phyloP scores from a whole-genome alignment of 2,888 invertebrate species.

The Sesia bembeciformis region DNA sequence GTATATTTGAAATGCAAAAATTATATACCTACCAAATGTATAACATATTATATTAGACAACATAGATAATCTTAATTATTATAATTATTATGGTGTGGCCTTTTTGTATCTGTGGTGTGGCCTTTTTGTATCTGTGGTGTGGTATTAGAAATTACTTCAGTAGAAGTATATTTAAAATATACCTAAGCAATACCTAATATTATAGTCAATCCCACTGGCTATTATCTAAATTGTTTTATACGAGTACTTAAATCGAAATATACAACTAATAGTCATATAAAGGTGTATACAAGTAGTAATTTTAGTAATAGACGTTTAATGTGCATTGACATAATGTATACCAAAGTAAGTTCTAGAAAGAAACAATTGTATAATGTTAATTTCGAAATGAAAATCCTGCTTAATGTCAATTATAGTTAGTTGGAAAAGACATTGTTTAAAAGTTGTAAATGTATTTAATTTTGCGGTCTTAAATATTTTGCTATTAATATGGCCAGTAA shows the following conservation, averaged over 20 bases:
- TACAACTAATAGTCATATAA: no score
- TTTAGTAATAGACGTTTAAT: no score
- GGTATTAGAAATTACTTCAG: no score
- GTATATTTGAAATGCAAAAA: conserved; percentile 54
- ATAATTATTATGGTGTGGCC: conserved; percentile 2
- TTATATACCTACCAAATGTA: conserved; percentile 53
- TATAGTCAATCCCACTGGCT: no score
- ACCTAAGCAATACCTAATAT: no score
- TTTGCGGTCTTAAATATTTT: conserved; percentile 20
- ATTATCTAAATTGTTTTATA: conserved; percentile 7
- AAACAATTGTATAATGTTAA: conserved; percentile 3
- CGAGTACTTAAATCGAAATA: conserved; percentile 1
- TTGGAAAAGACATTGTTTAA: conserved; percentile 33
- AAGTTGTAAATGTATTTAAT: conserved; percentile 18
- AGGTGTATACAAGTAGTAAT: no score
- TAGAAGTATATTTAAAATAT: no score
- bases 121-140: no score
- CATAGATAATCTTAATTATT: conserved; percentile 11
- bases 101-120: no score
- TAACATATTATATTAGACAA: conserved; percentile 6
- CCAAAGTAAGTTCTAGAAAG: conserved; percentile 35
- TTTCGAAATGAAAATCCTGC: conserved; percentile 38
- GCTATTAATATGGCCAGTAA: conserved; percentile 24
- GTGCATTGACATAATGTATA: conserved; percentile 16
- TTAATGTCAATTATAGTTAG: conserved; percentile 70